Evolutionary conservation across 2,113 vertebrate genomes (phyloP).

Genomic region (Tupaia chinensis): DNA sequence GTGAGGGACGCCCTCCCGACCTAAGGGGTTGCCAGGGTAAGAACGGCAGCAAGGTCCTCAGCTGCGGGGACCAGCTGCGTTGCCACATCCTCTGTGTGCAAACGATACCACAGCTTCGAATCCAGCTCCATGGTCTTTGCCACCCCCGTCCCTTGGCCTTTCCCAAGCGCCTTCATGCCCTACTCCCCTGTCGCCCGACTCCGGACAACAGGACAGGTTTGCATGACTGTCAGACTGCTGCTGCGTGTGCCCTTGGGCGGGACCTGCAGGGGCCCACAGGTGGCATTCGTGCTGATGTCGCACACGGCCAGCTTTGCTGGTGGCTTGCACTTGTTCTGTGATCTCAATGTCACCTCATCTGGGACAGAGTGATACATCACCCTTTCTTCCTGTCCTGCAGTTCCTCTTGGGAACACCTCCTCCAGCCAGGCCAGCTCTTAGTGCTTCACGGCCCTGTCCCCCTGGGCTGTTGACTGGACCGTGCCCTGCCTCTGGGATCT

Average conservation of each 20-base stretch:
- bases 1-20: not conserved
- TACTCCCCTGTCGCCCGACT: not conserved
- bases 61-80: not conserved
- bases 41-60: not conserved
- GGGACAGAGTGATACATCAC: not conserved
- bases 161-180: not conserved
- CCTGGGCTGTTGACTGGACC: not conserved
- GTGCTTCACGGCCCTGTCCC: not conserved
- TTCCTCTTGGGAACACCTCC: not conserved
- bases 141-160: not conserved
- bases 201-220: not conserved
- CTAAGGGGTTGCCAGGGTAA: not conserved
- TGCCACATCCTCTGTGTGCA: too few species aligned
- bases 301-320: not conserved
- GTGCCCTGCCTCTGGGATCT: too few species aligned
- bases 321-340: not conserved
- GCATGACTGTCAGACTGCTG: not conserved
- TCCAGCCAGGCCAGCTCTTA: not conserved
- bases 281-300: not conserved
- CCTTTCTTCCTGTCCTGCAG: not conserved
- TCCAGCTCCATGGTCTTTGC: not conserved
- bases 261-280: not conserved
- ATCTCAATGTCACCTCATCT: constrained; percentile 1
- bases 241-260: not conserved
- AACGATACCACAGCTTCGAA: not conserved